Conservation (phyloP, 2,113 vertebrate species). For the Chlamydotis undulata region DNA sequence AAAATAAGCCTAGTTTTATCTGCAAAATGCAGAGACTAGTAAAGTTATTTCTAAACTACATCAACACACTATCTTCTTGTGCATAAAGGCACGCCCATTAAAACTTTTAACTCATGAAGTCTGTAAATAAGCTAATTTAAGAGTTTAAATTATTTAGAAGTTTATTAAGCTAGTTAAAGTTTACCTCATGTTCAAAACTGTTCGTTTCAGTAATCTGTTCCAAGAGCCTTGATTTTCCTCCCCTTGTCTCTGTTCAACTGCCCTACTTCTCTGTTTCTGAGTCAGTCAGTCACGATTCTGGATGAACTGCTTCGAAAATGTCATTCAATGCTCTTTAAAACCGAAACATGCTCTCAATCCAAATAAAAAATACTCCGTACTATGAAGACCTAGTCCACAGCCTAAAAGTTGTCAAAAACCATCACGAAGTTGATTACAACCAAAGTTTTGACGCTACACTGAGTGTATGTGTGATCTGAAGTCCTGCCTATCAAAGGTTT, state of each 20-base stretch:
- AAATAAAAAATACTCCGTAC: background rate
- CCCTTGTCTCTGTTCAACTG: background rate
- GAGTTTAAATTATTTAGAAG: background rate
- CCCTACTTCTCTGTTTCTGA: background rate
- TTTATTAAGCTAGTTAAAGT: background rate
- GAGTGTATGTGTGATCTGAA: background rate
- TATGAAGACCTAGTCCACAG: background rate
- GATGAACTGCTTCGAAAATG: background rate
- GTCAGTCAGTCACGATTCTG: background rate
- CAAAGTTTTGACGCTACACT: fast-evolving
- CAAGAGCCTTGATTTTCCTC: background rate
- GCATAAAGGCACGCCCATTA: background rate
- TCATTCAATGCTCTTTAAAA: background rate
- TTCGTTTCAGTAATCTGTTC: background rate
- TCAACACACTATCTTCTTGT: background rate
- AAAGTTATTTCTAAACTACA: background rate
- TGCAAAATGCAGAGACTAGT: conserved; percentile 6
- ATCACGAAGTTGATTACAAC: background rate
- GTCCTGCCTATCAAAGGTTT: background rate
- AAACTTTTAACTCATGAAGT: background rate
- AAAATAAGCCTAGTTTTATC: background rate
- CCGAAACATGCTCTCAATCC: background rate
- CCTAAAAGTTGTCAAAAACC: background rate
- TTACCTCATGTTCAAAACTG: background rate
- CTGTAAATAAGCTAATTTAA: background rate